phyloP scores from a whole-genome alignment of 2,797 vertebrate species.

The Heliangelus exortis region DNA sequence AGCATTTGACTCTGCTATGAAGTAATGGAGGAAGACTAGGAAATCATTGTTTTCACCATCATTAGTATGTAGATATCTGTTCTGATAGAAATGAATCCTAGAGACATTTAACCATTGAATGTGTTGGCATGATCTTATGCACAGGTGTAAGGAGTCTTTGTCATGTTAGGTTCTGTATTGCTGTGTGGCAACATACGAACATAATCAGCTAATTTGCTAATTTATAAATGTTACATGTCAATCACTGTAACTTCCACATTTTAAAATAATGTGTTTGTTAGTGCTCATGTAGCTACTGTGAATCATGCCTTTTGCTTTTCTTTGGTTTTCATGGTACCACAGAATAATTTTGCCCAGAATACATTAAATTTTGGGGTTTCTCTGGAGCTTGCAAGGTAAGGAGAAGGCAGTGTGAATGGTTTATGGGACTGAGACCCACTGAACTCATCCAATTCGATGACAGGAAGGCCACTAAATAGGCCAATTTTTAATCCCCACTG shows the following conservation, averaged over 20 bases:
- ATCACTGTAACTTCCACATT: not conserved
- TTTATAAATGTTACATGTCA: constrained; percentile 7
- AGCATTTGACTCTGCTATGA: not conserved
- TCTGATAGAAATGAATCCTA: not conserved
- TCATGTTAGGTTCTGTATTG: not conserved
- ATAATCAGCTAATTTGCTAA: constrained; percentile 4
- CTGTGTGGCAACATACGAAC: not conserved
- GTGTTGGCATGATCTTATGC: not conserved
- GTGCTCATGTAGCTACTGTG: not conserved
- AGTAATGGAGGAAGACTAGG: not conserved
- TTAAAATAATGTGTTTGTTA: not conserved
- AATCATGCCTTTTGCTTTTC: not conserved
- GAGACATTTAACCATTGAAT: constrained; percentile 6
- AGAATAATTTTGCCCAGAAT: not conserved
- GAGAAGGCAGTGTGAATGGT: not conserved
- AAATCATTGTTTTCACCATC: not conserved
- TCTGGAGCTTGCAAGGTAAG: constrained; percentile 5
- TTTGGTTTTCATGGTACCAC: not conserved
- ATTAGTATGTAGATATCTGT: not conserved
- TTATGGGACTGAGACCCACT: constrained; percentile 9
- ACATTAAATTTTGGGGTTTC: not conserved
- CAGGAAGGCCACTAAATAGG: constrained; percentile 60
- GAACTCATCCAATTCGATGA: constrained; percentile 47
- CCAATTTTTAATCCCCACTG: constrained; percentile 53
- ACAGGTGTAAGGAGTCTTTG: constrained; percentile 14